phyloP scores from a whole-genome alignment of 2,888 invertebrate species.

The Emmelina monodactyla region DNA sequence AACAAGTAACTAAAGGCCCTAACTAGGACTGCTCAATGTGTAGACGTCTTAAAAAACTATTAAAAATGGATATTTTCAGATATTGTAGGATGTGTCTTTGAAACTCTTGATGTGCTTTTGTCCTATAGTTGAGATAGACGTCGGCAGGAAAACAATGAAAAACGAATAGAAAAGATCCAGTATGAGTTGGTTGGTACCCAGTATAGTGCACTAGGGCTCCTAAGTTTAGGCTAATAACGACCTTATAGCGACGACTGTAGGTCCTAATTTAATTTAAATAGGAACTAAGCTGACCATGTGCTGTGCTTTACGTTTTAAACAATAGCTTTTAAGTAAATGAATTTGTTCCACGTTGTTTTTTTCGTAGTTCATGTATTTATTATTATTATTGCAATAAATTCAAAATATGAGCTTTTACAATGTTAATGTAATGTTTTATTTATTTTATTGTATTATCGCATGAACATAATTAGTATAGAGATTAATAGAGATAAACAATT shows the following conservation, averaged over 20 bases:
- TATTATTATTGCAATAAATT: constrained; percentile 58
- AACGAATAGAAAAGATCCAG: constrained; percentile 8
- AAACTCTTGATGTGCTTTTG: constrained; percentile 62
- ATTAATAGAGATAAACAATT: constrained; percentile 28
- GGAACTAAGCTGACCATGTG: constrained; percentile 63
- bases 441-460: constrained; percentile 32
- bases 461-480: constrained; percentile 38
- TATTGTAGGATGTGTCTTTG: constrained; percentile 59
- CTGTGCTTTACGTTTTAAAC: constrained; percentile 66
- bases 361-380: constrained; percentile 52
- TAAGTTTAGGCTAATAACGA: constrained; percentile 47
- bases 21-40: constrained; percentile 60
- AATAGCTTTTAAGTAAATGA: constrained; percentile 56
- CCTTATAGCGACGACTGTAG: constrained; percentile 43
- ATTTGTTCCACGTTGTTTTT: constrained; percentile 47
- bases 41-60: constrained; percentile 38
- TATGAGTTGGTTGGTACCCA: constrained; percentile 18
- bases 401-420: constrained; percentile 46
- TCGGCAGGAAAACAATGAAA: constrained; percentile 18
- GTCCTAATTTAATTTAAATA: constrained; percentile 52
- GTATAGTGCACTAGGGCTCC: constrained; percentile 49
- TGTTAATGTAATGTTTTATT: constrained; percentile 30
- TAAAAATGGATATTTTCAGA: constrained; percentile 44
- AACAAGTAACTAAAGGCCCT: constrained; percentile 37
- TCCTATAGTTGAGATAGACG: constrained; percentile 50